A percentile compares a stretch with the other conserved stretches of the same genome.
Evolutionary conservation across 2,888 invertebrate genomes (phyloP).

Genomic region (Lepas anatifera): DNA sequence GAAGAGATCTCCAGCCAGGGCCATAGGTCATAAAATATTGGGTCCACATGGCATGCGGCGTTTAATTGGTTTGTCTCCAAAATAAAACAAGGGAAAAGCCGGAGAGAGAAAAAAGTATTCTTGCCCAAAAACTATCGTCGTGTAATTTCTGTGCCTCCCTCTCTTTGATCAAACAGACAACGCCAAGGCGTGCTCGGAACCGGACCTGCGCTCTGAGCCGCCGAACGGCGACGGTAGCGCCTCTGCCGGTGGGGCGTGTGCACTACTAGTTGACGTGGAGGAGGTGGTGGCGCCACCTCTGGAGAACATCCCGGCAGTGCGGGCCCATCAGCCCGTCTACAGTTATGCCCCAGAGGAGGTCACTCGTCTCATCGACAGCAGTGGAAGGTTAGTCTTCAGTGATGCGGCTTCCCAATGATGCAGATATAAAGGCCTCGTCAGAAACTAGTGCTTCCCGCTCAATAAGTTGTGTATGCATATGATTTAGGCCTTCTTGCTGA

Average conservation of each 20-base stretch:
- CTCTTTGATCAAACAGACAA: slow-evolving; percentile 27
- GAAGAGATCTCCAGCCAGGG: no score
- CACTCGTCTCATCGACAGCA: slow-evolving; percentile 31
- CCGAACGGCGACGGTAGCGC: not conserved
- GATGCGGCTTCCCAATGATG: not conserved
- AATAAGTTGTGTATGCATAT: no score
- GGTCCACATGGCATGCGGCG: no score
- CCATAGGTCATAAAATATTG: no score
- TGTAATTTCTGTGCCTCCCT: no score
- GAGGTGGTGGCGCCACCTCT: slow-evolving; percentile 48
- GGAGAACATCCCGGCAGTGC: slow-evolving; percentile 47
- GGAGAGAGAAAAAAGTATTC: no score
- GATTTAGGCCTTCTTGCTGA: no score
- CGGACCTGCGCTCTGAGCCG: slow-evolving; percentile 28
- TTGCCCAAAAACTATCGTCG: no score
- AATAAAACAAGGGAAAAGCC: no score
- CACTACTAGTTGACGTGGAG: slow-evolving; percentile 66
- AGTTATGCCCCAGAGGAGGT: slow-evolving; percentile 51
- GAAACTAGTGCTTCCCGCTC: not conserved
- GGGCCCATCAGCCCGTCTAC: slow-evolving; percentile 58
- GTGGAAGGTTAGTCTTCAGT: slow-evolving; percentile 39
- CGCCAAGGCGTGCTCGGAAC: slow-evolving; percentile 17
- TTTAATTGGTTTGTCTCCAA: no score
- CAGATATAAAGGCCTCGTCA: not conserved
- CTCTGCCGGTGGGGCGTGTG: slow-evolving; percentile 49